Base-by-base conservation (phyloP, 2,113 vertebrate genomes). In the Actenoides hombroni region DNA sequence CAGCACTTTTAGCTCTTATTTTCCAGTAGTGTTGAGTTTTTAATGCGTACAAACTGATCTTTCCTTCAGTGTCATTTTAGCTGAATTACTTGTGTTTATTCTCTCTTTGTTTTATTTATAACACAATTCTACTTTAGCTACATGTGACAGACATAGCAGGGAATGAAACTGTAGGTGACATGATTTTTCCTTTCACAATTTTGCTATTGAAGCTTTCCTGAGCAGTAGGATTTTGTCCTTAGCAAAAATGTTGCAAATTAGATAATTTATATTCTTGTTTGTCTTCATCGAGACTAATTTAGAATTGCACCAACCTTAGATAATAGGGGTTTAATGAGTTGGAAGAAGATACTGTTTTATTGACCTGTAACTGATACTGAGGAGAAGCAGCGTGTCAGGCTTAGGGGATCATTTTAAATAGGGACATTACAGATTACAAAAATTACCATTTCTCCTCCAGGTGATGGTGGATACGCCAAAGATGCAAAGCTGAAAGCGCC, bases 401-500 rank as follows among this genome's bases (percentile, higher is more conserved):
- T 92, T 29, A 24, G 48, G 37, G 26, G 19, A 69, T 84, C 83
- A 60, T 57, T 65, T 87, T 33, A 74, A 94, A 56, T 84, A n/a
- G 31, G 80, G 83, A 11, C 63, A 29, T 77, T 48, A 11, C 35
- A 67, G 91, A 53, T 96, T 51, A 68, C 67, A 95, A 60, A 96
- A 95, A 70, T 48, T 61, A 26, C 83, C 44, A 39, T 95, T 90
- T 81, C 81, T 80, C 69, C 69, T 95, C 65, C 96, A 99, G 99
- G 99, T 92, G 99, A 99, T 48, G 98, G 99, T 83, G 99, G 99
- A 48, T 99, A 99, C 63, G 99, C 99, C 93, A 99, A 99, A 77
- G 99, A 99, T 44, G 99, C 99, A 26, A 99, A 98, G 74, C 98
- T 99, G 96, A 99, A 99, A 96, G 99, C 99, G 2, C 99, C 99